Evolutionary conservation across 2,888 invertebrate species (phyloP).

Genomic region (Carterocephalus palaemon): DNA sequence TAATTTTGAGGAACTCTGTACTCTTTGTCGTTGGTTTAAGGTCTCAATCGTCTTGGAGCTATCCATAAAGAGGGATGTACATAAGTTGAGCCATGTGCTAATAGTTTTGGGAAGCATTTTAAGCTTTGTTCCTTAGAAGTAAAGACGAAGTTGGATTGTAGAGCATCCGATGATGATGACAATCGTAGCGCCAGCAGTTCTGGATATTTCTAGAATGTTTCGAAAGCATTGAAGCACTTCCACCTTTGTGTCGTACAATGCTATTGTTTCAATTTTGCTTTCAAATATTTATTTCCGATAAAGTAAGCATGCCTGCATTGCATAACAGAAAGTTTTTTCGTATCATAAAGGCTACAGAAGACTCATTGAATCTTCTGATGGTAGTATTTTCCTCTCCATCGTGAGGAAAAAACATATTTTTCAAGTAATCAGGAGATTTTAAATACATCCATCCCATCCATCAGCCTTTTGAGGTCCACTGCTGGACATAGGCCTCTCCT

Average conservation of each 20-base stretch:
- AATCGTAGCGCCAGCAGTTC: not conserved
- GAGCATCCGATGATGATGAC: not conserved
- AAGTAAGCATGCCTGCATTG: too few species aligned
- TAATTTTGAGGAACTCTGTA: not conserved
- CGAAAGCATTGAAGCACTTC: slow-evolving; percentile 16
- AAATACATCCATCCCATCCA: too few species aligned
- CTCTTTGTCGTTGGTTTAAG: not conserved
- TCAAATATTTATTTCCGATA: slow-evolving; percentile 19
- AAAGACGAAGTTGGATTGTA: not conserved
- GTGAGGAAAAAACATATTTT: too few species aligned
- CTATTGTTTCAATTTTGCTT: slow-evolving; percentile 19
- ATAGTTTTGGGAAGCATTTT: not conserved
- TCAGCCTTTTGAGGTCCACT: too few species aligned
- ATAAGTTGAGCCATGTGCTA: not conserved
- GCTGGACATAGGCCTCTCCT: too few species aligned
- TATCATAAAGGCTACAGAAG: too few species aligned
- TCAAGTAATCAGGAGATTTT: too few species aligned
- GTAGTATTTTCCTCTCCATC: too few species aligned
- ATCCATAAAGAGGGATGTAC: not conserved
- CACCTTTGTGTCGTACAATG: slow-evolving; percentile 19
- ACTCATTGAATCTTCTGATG: too few species aligned
- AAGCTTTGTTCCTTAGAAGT: not conserved
- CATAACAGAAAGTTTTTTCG: too few species aligned
- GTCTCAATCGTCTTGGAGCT: not conserved
- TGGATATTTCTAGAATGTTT: slow-evolving; percentile 23